Evolutionary conservation across 2,888 invertebrate species (phyloP).

Genomic region (Phaedon cochleariae): DNA sequence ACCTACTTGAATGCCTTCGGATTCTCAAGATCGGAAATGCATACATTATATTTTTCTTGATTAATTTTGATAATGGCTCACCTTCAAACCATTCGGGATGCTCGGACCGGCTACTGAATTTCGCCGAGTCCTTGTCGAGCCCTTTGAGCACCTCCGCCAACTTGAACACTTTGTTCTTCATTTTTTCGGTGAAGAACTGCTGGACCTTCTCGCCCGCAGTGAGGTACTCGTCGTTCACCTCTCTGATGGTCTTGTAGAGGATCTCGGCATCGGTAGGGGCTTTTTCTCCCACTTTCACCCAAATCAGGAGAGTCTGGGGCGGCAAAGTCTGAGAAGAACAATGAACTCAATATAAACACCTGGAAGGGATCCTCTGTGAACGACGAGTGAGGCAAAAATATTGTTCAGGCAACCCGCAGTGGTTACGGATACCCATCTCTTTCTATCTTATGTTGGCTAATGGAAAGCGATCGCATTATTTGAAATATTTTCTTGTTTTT

Average conservation of each 20-base stretch:
- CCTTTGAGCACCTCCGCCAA: conserved; percentile 61
- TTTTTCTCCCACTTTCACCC: conserved; percentile 58
- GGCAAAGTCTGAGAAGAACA: conserved; percentile 69
- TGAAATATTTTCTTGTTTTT: no score
- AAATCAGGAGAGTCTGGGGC: conserved; percentile 78
- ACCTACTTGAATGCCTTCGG: no score
- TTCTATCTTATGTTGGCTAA: no score
- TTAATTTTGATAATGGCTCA: conserved; percentile 51
- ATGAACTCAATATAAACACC: not conserved
- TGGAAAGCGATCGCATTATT: no score
- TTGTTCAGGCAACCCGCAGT: no score
- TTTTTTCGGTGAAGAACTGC: conserved; percentile 77
- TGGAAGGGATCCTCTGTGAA: no score
- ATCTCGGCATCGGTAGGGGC: conserved; percentile 71
- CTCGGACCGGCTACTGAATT: conserved; percentile 67
- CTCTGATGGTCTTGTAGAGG: conserved; percentile 74
- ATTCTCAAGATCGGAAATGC: no score
- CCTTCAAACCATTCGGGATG: conserved; percentile 86
- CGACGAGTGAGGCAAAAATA: no score
- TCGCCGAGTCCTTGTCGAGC: conserved; percentile 67
- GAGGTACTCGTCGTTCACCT: conserved; percentile 74
- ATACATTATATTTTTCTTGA: no score
- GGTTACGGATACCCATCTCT: no score
- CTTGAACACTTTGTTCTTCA: conserved; percentile 66
- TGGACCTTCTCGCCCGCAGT: conserved; percentile 76